Evolutionary conservation across 2,113 vertebrate genomes (phyloP).

Genomic region (Mesembrinibis cayennensis): DNA sequence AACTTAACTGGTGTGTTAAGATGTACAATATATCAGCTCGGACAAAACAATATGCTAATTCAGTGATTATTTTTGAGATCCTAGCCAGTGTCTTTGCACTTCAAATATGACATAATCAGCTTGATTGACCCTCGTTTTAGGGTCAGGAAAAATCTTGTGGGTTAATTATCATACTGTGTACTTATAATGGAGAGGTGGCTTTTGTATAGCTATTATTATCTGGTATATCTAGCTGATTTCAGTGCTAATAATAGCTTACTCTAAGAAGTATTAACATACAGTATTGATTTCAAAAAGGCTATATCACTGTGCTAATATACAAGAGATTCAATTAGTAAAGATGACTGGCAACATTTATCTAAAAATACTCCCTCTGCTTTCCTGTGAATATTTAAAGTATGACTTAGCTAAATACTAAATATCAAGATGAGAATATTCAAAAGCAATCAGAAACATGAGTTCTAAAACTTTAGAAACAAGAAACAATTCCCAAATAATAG

Average conservation of each 20-base stretch:
- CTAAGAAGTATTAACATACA: not conserved
- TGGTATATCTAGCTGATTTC: not conserved
- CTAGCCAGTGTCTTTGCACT: not conserved
- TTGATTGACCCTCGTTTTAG: not conserved
- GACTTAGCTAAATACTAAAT: not conserved
- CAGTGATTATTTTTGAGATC: not conserved
- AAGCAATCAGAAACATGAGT: not conserved
- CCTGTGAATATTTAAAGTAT: not conserved
- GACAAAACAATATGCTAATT: not conserved
- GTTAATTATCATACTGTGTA: conserved; percentile 7
- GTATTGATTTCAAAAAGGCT: conserved; percentile 22
- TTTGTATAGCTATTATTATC: not conserved
- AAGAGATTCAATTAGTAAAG: conserved; percentile 33
- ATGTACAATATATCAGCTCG: not conserved
- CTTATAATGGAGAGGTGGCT: not conserved
- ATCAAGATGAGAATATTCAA: not conserved
- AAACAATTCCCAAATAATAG: not conserved
- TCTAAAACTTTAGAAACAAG: not conserved
- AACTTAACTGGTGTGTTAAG: not conserved
- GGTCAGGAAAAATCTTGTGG: not conserved
- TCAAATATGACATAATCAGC: not conserved
- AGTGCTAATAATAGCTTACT: not conserved
- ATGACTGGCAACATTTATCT: not conserved
- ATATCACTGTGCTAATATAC: not conserved
- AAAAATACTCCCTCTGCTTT: not conserved